Base-by-base conservation (phyloP, 2,113 vertebrate genomes). In the Terrapene triunguis region DNA sequence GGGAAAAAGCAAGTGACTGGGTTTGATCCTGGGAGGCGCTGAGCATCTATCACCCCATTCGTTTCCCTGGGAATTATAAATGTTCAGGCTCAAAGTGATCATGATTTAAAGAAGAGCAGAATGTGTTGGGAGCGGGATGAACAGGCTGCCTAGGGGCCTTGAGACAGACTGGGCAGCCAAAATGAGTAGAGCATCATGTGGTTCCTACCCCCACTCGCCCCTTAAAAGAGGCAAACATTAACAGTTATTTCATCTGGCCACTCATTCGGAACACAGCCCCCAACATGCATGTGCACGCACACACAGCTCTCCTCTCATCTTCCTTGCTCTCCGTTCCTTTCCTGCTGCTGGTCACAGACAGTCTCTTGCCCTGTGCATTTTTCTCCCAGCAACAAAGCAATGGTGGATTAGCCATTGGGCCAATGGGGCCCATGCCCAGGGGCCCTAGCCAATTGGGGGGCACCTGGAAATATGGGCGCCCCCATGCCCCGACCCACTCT, bases 321-420 rank as follows among this genome's bases (percentile, higher is more conserved):
- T 59, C 76, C 62, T 92, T 27, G 57, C 94, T 96, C 95, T 74
- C 84, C 80, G 25, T 95, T 95, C 78, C 94, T 44, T 94, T 89
- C 94, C 55, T 65, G 51, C 59, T 76, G 21, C 69, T 80, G 21
- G 42, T 92, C 1, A 0, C 50, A 79, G 82, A 10, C 55, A 87
- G 25, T 74, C 55, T 65, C 5, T 53, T 0, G 0, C 80, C 87
- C 94, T 27, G 2, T 0, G 0, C 57, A 76, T 57, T 90, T 44
- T 1, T 0, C 84, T 95, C 88, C 42, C 55, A 55, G 47, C 47
- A 89, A 51, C 47, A 9, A 22, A 19, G 8, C 21, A 21, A 21
- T 54, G 53, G 53, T 8, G 21, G 53, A 54, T 54, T 54, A 54
- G 53, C 21, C 53, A 54, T 22, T 54, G 53, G 53, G 21, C 21